A percentile compares a stretch with the other conserved stretches of the same genome.
Evolutionary conservation across 2,797 vertebrate genomes (phyloP).

Genomic region (Xyrichtys novacula): DNA sequence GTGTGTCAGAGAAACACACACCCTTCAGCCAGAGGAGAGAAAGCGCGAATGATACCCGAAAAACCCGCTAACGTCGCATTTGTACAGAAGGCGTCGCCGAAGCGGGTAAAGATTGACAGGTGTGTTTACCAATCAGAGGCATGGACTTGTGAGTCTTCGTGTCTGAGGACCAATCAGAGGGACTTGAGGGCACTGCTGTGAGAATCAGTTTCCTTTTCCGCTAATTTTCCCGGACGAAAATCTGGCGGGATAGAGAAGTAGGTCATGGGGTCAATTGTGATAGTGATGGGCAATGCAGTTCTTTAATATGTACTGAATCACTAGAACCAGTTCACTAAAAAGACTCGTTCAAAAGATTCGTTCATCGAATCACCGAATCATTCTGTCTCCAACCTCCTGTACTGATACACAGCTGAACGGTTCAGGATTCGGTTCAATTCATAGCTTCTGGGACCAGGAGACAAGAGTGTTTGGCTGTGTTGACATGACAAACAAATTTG

Average conservation of each 20-base stretch:
- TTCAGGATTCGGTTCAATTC: too few species aligned
- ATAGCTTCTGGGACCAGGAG: too few species aligned
- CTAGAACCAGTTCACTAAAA: too few species aligned
- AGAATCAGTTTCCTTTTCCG: conserved; percentile 5
- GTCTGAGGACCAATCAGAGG: conserved; percentile 39
- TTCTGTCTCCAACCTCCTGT: too few species aligned
- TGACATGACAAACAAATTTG: too few species aligned
- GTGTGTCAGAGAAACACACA: accelerated
- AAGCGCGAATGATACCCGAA: conserved; percentile 43
- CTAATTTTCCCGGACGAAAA: conserved; percentile 9
- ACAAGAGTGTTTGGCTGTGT: too few species aligned
- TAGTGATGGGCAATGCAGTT: too few species aligned
- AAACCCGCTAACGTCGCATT: conserved; percentile 59
- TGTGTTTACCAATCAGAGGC: conserved; percentile 46
- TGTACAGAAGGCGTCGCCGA: conserved; percentile 27
- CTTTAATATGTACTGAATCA: too few species aligned
- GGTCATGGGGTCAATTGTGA: conserved; percentile 13
- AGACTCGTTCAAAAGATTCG: too few species aligned
- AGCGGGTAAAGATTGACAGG: accelerated
- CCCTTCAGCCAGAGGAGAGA: accelerated
- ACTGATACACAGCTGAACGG: too few species aligned
- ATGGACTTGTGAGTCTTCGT: accelerated
- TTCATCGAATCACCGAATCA: too few species aligned
- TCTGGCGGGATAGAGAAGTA: conserved; percentile 55
- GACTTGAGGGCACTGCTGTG: too few species aligned